Base-by-base conservation (phyloP, 2,797 vertebrate species). In the Acanthornis magna region DNA sequence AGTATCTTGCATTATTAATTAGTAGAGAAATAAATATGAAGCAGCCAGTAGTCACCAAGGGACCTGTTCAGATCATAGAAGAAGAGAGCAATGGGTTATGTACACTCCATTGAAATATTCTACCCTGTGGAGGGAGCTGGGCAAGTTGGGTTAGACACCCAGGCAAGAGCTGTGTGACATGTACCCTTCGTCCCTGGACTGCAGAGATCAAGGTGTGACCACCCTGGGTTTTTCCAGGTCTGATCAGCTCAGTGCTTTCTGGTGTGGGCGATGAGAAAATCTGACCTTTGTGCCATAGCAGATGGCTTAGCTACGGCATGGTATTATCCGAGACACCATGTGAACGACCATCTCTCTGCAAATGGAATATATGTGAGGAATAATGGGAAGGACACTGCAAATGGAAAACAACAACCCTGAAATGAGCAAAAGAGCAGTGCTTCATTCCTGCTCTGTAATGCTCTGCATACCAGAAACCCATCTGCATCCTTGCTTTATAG, bases 221-320 rank as follows among this genome's bases (percentile, higher is more conserved):
- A 29, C 10, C 7, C 12, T 43, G 22, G 11, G 4, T 9, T 66
- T 88, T 70, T 68, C 36, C 21, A 68, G 58, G 15, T 62, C 34
- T 62, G 48, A 54, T 40, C 20, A 27, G 22, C 36, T 23, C 1
- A 0, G 13, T 43, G 45, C n/a, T 53, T 63, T 89, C 29, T 70
- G 22, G 11, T 25, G 23, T 62, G 40, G 43, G 30, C 53, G 19
- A 42, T 21, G 10, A 0, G 38, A 62, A 79, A 70, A 45, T 17
- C 15, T 50, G 17, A 36, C 10, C 11, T 76, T 66, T n/a, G 51
- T n/a, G 55, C 30, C n/a, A 10, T 1, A 70, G 54, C 55, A 62
- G 60, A 50, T 0, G 0, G 9, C 66, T 76, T 66, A 47, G 34
- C 25, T n/a, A 3, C 5, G n/a, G 27, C 30, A 36, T 2, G 2